phyloP scores from a whole-genome alignment of 2,888 invertebrate species.

The Lymantria dispar region DNA sequence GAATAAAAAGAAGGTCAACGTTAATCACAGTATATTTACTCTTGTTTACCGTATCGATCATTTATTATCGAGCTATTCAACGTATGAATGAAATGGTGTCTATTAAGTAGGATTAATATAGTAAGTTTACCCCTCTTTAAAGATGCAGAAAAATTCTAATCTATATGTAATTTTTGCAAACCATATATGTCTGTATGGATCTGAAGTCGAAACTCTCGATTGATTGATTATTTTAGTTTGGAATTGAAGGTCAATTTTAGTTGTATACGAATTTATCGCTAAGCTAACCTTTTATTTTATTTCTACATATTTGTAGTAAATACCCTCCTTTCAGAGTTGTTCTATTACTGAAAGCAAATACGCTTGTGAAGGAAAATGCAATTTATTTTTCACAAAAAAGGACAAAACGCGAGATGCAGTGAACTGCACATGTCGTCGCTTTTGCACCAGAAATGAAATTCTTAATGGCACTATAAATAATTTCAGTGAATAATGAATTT shows the following conservation, averaged over 20 bases:
- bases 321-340: background rate
- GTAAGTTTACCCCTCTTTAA: no score
- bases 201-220: background rate
- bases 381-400: slow-evolving; percentile 2
- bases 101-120: no score
- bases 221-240: no score
- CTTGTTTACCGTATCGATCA: no score
- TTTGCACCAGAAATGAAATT: slow-evolving; percentile 45
- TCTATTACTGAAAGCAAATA: background rate
- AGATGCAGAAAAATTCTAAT: background rate
- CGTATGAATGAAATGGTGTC: no score
- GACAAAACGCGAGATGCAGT: slow-evolving; percentile 28
- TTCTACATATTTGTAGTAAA: no score
- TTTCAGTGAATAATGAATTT: slow-evolving; percentile 36
- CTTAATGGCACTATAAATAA: slow-evolving; percentile 40
- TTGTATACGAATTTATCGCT: no score
- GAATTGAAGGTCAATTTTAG: no score
- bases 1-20: no score
- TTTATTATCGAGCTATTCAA: no score
- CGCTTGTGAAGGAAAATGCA: slow-evolving; percentile 2
- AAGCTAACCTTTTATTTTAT: no score
- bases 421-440: slow-evolving; percentile 50
- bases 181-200: background rate
- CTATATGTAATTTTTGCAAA: background rate
- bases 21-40: no score